A percentile compares a stretch with the other conserved stretches of the same genome.
phyloP scores from a whole-genome alignment of 2,888 invertebrate species.

The Cataglyphis altisquamis region DNA sequence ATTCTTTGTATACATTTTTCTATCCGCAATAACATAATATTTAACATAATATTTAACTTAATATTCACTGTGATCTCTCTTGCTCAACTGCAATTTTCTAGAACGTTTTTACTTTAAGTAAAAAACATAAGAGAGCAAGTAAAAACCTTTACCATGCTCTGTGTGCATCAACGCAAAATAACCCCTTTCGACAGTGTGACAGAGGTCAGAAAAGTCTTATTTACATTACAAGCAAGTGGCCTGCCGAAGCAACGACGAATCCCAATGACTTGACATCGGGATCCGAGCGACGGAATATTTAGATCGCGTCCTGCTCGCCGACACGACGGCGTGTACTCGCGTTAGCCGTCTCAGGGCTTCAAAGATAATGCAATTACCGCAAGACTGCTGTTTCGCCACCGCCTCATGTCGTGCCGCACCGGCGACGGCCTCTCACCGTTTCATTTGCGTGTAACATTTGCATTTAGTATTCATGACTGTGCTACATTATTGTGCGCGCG shows the following conservation, averaged over 20 bases:
- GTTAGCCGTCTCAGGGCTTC: slow-evolving; percentile 51
- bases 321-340: slow-evolving; percentile 52
- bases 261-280: slow-evolving; percentile 25
- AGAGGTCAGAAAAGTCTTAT: slow-evolving; percentile 27
- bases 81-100: background rate
- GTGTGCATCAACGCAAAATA: slow-evolving; percentile 5
- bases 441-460: slow-evolving; percentile 59
- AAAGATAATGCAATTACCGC: slow-evolving; percentile 55
- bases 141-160: background rate
- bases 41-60: background rate
- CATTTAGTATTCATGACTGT: slow-evolving; percentile 52
- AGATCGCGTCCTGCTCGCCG: slow-evolving; percentile 37
- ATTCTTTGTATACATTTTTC: slow-evolving; percentile 1
- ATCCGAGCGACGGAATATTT: slow-evolving; percentile 38
- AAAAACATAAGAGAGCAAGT: background rate
- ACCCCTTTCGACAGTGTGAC: background rate
- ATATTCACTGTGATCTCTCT: background rate
- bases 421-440: slow-evolving; percentile 35
- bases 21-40: background rate
- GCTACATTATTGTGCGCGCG: slow-evolving; percentile 54
- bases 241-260: background rate
- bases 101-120: background rate
- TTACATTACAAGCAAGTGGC: background rate
- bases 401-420: background rate
- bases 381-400: slow-evolving; percentile 36